Evolutionary conservation across 1,140 invertebrate species (phyloP).

Genomic region (Bombus waltoni): DNA sequence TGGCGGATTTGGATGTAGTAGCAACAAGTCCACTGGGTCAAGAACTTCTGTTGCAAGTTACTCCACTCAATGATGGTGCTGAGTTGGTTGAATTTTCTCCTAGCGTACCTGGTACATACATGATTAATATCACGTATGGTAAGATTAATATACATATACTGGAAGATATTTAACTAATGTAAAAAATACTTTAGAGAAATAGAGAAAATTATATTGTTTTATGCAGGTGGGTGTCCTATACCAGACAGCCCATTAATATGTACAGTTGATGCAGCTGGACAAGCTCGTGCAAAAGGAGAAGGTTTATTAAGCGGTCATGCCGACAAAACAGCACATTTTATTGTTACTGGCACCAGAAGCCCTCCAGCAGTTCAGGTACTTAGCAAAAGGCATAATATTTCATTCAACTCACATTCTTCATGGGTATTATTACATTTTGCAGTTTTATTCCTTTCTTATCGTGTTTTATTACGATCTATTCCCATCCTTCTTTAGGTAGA

Average conservation of each 20-base stretch:
- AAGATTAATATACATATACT: slow-evolving; percentile 79
- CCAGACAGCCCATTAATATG: slow-evolving; percentile 83
- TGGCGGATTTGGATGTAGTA: slow-evolving; percentile 94
- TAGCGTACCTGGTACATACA: slow-evolving; percentile 93
- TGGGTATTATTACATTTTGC: neutral
- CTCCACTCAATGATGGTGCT: slow-evolving; percentile 88
- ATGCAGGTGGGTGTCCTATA: slow-evolving; percentile 82
- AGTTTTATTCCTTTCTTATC: too few species aligned
- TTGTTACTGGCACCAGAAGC: slow-evolving; percentile 79
- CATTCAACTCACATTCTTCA: neutral
- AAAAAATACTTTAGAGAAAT: neutral
- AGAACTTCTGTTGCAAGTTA: slow-evolving; percentile 91
- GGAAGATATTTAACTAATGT: neutral
- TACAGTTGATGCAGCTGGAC: slow-evolving; percentile 85
- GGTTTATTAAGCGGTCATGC: slow-evolving; percentile 85
- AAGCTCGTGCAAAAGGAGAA: slow-evolving; percentile 86
- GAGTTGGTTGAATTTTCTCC: slow-evolving; percentile 93
- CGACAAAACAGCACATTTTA: slow-evolving; percentile 80
- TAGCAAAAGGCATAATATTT: neutral
- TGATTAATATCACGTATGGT: slow-evolving; percentile 94
- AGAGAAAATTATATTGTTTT: neutral
- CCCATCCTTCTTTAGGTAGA: slow-evolving; percentile 80
- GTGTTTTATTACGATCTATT: neutral
- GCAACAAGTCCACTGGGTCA: slow-evolving; percentile 95
- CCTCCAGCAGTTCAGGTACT: slow-evolving; percentile 79